Conservation (phyloP, 2,888 invertebrate species). For the Lasioglossum leucozonium region DNA sequence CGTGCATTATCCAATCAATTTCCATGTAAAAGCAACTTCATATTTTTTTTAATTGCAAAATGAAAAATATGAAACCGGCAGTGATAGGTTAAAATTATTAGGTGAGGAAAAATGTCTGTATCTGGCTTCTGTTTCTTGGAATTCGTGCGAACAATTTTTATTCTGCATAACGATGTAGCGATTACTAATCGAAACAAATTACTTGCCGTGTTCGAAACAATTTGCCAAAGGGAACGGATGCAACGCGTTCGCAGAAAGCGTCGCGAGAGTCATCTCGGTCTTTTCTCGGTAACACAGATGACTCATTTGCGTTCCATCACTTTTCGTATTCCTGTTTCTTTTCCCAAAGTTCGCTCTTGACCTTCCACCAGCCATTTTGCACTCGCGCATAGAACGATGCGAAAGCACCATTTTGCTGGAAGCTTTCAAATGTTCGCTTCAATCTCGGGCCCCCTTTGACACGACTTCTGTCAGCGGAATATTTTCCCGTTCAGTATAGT, state of each 20-base stretch:
- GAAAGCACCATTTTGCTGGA: constrained; percentile 16
- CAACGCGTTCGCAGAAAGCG: background rate
- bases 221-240: background rate
- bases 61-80: too few relatives aligned
- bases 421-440: background rate
- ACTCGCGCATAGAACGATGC: constrained; percentile 8
- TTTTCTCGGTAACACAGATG: constrained; percentile 30
- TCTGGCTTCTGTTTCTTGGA: background rate
- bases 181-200: background rate
- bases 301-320: constrained; percentile 40
- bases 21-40: too few relatives aligned
- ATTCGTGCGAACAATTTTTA: background rate
- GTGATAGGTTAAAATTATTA: background rate
- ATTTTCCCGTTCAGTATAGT: background rate
- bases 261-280: constrained; percentile 11
- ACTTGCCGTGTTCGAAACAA: background rate
- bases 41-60: too few relatives aligned
- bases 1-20: too few relatives aligned
- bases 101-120: background rate
- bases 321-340: constrained; percentile 32
- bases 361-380: constrained; percentile 32
- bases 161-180: background rate
- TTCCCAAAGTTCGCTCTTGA: constrained; percentile 33
- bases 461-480: background rate
- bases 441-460: background rate